Evolutionary conservation across 1,140 invertebrate genomes (phyloP).

Genomic region (Augochlora pura): DNA sequence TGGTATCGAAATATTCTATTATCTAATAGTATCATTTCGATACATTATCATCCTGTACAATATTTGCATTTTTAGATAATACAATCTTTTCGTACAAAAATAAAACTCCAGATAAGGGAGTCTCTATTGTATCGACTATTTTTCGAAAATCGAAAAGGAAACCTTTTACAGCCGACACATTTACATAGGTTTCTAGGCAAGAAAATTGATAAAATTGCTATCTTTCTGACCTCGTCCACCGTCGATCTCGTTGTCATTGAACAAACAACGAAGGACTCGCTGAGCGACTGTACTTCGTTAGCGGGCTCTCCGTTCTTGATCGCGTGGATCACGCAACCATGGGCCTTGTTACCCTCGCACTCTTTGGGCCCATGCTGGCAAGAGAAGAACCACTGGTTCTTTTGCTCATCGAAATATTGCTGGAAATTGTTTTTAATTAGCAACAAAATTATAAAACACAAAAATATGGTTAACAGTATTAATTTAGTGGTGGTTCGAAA

Average conservation of each 20-base stretch:
- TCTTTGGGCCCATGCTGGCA: constrained; percentile 86
- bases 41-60: no score
- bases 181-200: not conserved
- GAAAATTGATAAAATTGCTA: constrained; percentile 35
- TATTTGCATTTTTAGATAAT: no score
- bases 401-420: constrained; percentile 63
- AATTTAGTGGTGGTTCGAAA: no score
- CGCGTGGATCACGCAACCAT: constrained; percentile 83
- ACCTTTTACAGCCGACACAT: not conserved
- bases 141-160: no score
- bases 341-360: constrained; percentile 84
- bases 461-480: no score
- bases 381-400: constrained; percentile 80
- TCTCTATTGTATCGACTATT: no score
- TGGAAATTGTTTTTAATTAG: constrained; percentile 34
- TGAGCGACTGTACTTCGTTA: constrained; percentile 72
- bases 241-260: constrained; percentile 78
- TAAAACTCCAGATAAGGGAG: no score
- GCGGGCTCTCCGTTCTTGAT: constrained; percentile 68
- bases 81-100: no score
- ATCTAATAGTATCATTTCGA: no score
- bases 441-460: no score
- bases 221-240: constrained; percentile 64
- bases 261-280: constrained; percentile 81
- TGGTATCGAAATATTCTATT: no score